Evolutionary conservation across 1,140 invertebrate species (phyloP).

Genomic region (Oncopodura yosiiana): DNA sequence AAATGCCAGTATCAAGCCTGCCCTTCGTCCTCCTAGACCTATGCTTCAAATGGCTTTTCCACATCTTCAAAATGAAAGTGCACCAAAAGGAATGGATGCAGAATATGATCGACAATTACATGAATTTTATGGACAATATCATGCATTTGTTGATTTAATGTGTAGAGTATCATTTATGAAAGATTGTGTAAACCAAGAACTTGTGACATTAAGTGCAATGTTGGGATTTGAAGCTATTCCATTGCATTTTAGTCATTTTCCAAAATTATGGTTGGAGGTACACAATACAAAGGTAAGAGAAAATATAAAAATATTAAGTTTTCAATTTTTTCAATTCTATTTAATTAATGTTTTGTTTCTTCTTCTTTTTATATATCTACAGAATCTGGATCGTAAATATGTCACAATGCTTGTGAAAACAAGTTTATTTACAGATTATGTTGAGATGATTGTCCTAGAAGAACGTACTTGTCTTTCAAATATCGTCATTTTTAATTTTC

Average conservation of each 20-base stretch:
- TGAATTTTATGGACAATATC: constrained; percentile 71
- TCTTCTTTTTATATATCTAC: constrained; percentile 36
- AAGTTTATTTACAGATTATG: constrained; percentile 70
- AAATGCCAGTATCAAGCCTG: constrained; percentile 35
- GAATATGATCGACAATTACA: constrained; percentile 66
- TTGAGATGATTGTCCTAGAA: constrained; percentile 68
- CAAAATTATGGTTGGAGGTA: constrained; percentile 73
- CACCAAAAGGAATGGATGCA: constrained; percentile 57
- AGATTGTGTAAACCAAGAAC: constrained; percentile 49
- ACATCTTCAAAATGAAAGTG: constrained; percentile 58
- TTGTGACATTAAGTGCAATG: constrained; percentile 71
- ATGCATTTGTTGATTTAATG: constrained; percentile 74
- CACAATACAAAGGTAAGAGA: constrained; percentile 56
- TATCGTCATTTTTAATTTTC: constrained; percentile 66
- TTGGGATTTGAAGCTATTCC: constrained; percentile 76
- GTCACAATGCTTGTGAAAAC: constrained; percentile 64
- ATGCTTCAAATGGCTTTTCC: constrained; percentile 82
- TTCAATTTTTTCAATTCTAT: no score
- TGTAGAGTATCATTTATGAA: constrained; percentile 59
- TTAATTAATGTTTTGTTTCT: no score
- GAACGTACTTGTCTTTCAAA: constrained; percentile 66
- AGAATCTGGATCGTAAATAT: constrained; percentile 64
- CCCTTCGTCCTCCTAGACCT: constrained; percentile 57
- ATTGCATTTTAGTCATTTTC: constrained; percentile 69
- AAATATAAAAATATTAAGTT: neutral